Base-by-base conservation (phyloP, 2,888 invertebrate genomes). In the Congeria kusceri region DNA sequence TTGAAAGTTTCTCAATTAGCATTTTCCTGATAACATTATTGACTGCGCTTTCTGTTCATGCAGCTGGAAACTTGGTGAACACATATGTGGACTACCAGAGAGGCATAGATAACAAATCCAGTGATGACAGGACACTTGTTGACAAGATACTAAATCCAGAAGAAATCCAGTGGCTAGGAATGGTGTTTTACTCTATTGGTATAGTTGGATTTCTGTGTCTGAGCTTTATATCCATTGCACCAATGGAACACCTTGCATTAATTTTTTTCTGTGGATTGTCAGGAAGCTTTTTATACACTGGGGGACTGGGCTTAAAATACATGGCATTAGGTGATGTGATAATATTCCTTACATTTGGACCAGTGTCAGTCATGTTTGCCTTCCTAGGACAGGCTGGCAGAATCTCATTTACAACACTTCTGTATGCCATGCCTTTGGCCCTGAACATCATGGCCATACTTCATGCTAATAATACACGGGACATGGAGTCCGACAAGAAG, bases 251-350 rank as follows among this genome's bases (percentile, higher is more conserved):
- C 93, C 94, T 98, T 87, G 98, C 98, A 7, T 94, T 98, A 61
- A 97, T 98, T 0, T 98, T 98, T 93, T 98, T 98, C 94, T 98
- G 98, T 71, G 98, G 98, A 1, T 94, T 98, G 69, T 98, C 98
- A 29, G 97, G 98, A 68, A 98, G 98, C 85, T 98, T 98, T 94
- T 95, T 98, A n/a, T 98, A 98, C 91, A 98, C 98, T 0, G 98
- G 98, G 73, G 98, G 98, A 62, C 97, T 98, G 88, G 98, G 98
- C 76, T 95, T 98, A 73, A 98, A 98, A 93, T 98, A 98, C 92
- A 98, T 98, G 89, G 98, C 98, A 3, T 94, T 98, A 61, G 98
- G 98, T 67, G 98, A 98, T 94, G 96, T 98, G 67, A 94, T 98
- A 84, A 96, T 98, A 89, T 95, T 98, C 90, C 96, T 98, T 77